phyloP scores from a whole-genome alignment of 2,888 invertebrate species.

The Eulithis prunata region DNA sequence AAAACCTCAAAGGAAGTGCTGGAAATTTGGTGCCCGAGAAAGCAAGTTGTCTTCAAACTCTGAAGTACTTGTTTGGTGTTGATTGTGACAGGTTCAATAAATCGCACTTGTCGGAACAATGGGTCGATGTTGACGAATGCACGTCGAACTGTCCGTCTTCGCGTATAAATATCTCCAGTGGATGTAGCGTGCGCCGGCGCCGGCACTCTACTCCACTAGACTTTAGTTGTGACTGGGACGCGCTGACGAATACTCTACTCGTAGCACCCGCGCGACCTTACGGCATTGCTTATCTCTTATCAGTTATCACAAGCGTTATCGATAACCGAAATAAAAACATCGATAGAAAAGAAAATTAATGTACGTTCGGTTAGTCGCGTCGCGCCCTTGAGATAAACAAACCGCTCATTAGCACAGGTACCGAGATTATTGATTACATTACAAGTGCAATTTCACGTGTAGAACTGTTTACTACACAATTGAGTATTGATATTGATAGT shows the following conservation, averaged over 20 bases:
- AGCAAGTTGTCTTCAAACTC: constrained; percentile 3
- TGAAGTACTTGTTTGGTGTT: constrained; percentile 18
- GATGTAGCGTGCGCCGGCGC: constrained; percentile 72
- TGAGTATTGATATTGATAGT: constrained; percentile 44
- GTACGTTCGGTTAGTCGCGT: constrained; percentile 47
- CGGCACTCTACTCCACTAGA: constrained; percentile 56
- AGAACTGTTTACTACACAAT: constrained; percentile 57
- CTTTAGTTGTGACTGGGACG: constrained; percentile 79
- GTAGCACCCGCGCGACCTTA: constrained; percentile 63
- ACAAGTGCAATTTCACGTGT: constrained; percentile 48
- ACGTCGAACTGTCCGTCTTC: constrained; percentile 60
- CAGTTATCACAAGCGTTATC: constrained; percentile 65
- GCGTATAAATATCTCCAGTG: constrained; percentile 74
- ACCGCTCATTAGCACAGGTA: constrained; percentile 42
- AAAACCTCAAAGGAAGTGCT: constrained; percentile 14
- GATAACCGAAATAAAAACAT: constrained; percentile 54
- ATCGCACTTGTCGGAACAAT: constrained; percentile 49
- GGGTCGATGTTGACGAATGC: constrained; percentile 61
- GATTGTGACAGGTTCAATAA: constrained; percentile 33
- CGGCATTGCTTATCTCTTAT: constrained; percentile 71
- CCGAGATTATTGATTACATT: constrained; percentile 47
- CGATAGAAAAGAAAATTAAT: constrained; percentile 52
- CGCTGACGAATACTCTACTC: constrained; percentile 77
- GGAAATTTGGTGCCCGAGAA: constrained; percentile 3
- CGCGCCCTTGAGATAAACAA: constrained; percentile 55